Evolutionary conservation across 2,888 invertebrate species (phyloP).

Genomic region (Muschampia plurimacula): DNA sequence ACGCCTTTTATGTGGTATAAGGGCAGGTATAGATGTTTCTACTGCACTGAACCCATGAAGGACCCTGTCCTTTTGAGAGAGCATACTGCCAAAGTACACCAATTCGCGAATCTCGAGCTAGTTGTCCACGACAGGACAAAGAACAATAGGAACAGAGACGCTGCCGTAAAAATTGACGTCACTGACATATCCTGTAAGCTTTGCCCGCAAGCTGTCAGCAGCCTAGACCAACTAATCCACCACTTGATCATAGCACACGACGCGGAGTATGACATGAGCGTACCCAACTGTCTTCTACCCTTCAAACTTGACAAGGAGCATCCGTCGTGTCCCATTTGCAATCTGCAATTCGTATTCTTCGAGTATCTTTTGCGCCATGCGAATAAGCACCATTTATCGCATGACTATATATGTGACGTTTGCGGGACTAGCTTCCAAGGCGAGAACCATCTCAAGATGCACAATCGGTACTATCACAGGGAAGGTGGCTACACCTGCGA

Average conservation of each 20-base stretch:
- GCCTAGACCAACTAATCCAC: conserved; percentile 73
- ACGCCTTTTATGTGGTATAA: conserved; percentile 80
- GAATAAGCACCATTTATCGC: conserved; percentile 74
- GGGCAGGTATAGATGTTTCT: conserved; percentile 75
- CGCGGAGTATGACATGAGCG: conserved; percentile 74
- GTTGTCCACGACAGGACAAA: conserved; percentile 73
- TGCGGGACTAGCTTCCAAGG: conserved; percentile 81
- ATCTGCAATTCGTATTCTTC: conserved; percentile 76
- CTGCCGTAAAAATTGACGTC: conserved; percentile 78
- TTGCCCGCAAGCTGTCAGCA: conserved; percentile 60
- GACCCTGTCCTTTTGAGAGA: conserved; percentile 65
- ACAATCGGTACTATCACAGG: conserved; percentile 76
- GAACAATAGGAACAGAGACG: conserved; percentile 76
- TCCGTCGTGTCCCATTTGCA: conserved; percentile 73
- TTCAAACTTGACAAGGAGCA: conserved; percentile 74
- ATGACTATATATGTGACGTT: conserved; percentile 79
- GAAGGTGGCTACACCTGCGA: conserved; percentile 76
- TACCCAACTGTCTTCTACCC: conserved; percentile 75
- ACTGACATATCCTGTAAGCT: conserved; percentile 70
- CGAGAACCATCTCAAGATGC: conserved; percentile 79
- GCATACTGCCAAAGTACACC: conserved; percentile 65
- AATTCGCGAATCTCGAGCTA: conserved; percentile 70
- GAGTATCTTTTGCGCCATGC: conserved; percentile 76
- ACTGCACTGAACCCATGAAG: conserved; percentile 72
- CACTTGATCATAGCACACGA: conserved; percentile 79